These are phyloP conservation scores for Chromobotia macracanthus DNA, from an alignment of 2,797 vertebrate genomes.

Conservation along the genomic window DNA sequence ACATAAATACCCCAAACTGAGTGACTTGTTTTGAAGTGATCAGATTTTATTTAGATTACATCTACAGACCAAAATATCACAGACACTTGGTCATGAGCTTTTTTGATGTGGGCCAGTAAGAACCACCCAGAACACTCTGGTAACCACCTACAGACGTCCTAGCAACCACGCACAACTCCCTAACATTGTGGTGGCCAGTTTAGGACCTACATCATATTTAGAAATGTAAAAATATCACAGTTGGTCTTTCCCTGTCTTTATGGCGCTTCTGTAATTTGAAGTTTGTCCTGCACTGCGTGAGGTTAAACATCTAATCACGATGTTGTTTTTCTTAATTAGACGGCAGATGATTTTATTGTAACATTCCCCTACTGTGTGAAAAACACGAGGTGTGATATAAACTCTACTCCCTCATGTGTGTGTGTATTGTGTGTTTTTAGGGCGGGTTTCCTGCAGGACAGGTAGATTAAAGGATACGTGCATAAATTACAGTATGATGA, in stretches of 20 bases:
- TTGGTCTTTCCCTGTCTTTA: not conserved
- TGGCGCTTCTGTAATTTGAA: not conserved
- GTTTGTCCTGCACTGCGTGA: not conserved
- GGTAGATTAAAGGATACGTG: conserved; percentile 58
- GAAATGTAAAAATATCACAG: not conserved
- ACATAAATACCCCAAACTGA: too few species aligned
- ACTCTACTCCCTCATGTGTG: conserved; percentile 9
- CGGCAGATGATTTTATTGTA: not conserved
- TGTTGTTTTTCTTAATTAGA: conserved; percentile 13
- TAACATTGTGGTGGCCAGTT: not conserved
- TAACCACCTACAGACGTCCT: not conserved
- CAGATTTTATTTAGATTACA: too few species aligned
- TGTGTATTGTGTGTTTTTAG: conserved; percentile 16
- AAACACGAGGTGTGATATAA: conserved; percentile 39
- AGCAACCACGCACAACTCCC: not conserved
- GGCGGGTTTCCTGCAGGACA: conserved; percentile 37
- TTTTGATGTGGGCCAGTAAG: not conserved
- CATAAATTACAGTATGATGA: conserved; percentile 54
- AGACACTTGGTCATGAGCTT: too few species aligned
- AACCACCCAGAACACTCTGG: not conserved
- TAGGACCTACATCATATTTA: not conserved
- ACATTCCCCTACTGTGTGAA: conserved; percentile 22
- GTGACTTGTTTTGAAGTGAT: too few species aligned
- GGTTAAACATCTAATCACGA: conserved; percentile 1
- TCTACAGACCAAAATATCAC: too few species aligned